These are phyloP conservation scores for Tragelaphus oryx DNA, from an alignment of 2,797 vertebrate species.

Conservation along the genomic window DNA sequence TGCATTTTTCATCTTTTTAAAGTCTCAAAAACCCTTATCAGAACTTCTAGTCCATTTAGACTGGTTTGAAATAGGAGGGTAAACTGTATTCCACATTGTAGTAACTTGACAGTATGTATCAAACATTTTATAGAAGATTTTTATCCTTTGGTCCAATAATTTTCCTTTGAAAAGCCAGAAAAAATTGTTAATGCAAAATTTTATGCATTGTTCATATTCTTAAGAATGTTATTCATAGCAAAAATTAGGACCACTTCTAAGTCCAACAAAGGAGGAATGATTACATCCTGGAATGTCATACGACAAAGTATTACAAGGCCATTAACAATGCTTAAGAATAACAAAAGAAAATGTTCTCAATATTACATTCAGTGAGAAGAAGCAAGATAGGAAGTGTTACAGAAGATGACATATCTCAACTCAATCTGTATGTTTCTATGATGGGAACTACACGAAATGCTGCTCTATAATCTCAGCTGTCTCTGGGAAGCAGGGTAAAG, in stretches of 20 bases:
- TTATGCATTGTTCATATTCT: slow-evolving; percentile 12
- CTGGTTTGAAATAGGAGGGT: background rate
- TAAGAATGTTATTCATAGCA: background rate
- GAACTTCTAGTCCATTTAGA: slow-evolving; percentile 7
- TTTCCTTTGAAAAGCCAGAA: slow-evolving; percentile 23
- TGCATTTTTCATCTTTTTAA: slow-evolving; percentile 18
- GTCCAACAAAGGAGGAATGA: background rate
- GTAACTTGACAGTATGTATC: background rate
- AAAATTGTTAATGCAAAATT: background rate
- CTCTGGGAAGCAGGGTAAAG: background rate
- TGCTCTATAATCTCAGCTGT: background rate
- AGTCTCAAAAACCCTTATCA: slow-evolving; percentile 4
- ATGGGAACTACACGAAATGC: slow-evolving; percentile 23
- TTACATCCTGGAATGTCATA: background rate
- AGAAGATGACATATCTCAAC: background rate
- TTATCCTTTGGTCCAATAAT: slow-evolving; percentile 17
- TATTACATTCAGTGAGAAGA: background rate
- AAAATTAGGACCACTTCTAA: background rate
- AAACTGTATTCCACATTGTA: slow-evolving; percentile 12
- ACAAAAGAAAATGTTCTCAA: background rate
- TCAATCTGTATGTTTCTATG: background rate
- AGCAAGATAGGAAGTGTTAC: background rate
- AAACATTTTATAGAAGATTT: slow-evolving; percentile 23
- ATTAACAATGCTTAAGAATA: slow-evolving; percentile 28
- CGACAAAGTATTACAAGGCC: background rate